Conservation (phyloP, 2,888 invertebrate genomes). For the Glyphotaelius pellucidus region DNA sequence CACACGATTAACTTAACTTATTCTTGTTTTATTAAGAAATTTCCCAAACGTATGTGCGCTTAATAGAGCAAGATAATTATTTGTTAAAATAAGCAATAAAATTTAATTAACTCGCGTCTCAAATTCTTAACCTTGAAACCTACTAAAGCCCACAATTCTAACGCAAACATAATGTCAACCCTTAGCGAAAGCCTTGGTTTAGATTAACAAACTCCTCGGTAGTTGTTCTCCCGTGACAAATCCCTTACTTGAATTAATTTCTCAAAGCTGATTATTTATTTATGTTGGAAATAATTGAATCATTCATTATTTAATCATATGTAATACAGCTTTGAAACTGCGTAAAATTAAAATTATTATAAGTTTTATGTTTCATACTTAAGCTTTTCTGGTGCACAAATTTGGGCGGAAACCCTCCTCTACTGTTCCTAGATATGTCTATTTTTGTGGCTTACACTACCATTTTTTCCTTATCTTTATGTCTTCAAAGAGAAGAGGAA, state of each 20-base stretch:
- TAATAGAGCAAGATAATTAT: background rate
- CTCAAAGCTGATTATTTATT: background rate
- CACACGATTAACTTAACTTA: background rate
- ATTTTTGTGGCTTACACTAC: no score
- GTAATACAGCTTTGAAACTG: background rate
- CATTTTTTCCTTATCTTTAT: no score
- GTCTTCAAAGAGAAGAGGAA: no score
- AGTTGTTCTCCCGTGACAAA: slow-evolving; percentile 29
- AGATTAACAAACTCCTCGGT: slow-evolving; percentile 13
- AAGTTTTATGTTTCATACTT: background rate
- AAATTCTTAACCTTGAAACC: background rate
- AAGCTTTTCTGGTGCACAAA: background rate
- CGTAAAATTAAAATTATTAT: background rate
- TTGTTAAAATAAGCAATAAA: background rate
- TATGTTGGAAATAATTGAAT: background rate
- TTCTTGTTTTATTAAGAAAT: background rate
- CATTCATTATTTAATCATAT: background rate
- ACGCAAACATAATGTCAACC: slow-evolving; percentile 37
- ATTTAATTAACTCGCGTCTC: background rate
- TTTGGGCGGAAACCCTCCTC: background rate
- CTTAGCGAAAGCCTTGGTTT: slow-evolving; percentile 19
- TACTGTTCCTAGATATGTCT: no score
- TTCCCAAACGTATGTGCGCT: background rate
- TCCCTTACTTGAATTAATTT: slow-evolving; percentile 37
- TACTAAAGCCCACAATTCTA: slow-evolving; percentile 19